Percentiles rank a stretch among this genome's conserved stretches.
Evolutionary conservation across 2,797 vertebrate genomes (phyloP).

Genomic region (Xerus rutilus): DNA sequence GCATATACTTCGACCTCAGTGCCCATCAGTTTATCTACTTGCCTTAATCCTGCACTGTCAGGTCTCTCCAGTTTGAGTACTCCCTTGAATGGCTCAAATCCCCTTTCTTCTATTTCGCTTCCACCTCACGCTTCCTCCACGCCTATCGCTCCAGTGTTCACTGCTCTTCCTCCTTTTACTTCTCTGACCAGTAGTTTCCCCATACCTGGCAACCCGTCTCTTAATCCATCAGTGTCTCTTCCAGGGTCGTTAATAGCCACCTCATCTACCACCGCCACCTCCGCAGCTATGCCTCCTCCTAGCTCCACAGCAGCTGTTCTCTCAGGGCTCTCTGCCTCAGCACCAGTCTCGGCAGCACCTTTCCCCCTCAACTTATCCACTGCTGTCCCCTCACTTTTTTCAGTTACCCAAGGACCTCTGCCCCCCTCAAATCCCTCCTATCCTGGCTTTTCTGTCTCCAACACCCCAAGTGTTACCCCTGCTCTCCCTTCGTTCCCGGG

Average conservation of each 20-base stretch:
- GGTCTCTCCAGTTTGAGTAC: constrained; percentile 90
- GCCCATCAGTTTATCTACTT: constrained; percentile 91
- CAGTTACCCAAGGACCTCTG: constrained; percentile 90
- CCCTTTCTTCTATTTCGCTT: constrained; percentile 88
- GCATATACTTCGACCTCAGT: constrained; percentile 91
- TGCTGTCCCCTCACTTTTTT: constrained; percentile 93
- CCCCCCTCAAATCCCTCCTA: constrained; percentile 91
- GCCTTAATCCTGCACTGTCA: constrained; percentile 91
- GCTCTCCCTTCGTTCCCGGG: constrained; percentile 96
- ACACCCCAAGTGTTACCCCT: constrained; percentile 92
- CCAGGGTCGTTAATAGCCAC: constrained; percentile 85
- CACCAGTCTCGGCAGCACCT: constrained; percentile 86
- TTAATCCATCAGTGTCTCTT: constrained; percentile 85
- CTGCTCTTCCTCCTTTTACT: constrained; percentile 92
- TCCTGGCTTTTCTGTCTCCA: constrained; percentile 93
- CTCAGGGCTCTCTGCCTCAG: constrained; percentile 88
- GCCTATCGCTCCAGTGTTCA: constrained; percentile 89
- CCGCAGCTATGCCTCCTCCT: constrained; percentile 83
- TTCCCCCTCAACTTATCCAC: constrained; percentile 94
- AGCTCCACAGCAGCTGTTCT: constrained; percentile 84
- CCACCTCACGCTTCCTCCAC: constrained; percentile 88
- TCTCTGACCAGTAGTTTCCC: constrained; percentile 92
- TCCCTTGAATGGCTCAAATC: constrained; percentile 85
- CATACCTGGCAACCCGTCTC: constrained; percentile 85
- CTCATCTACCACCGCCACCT: constrained; percentile 85